Evolutionary conservation across 2,113 vertebrate genomes (phyloP).

Genomic region (Ciconia stormi): DNA sequence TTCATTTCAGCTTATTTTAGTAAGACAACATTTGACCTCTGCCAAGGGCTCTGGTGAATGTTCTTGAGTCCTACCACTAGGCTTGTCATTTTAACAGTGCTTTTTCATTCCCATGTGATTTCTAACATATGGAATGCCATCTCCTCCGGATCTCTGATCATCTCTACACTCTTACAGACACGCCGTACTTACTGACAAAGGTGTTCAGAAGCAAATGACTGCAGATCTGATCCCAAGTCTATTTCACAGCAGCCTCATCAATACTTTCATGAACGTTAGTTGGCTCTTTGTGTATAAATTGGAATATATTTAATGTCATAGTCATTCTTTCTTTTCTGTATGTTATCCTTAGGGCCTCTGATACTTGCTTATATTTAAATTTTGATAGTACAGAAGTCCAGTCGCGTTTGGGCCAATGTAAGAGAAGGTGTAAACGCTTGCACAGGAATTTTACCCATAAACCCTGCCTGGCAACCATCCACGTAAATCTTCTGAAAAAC

Average conservation of each 20-base stretch:
- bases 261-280: not conserved
- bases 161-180: not conserved
- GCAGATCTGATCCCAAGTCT: not conserved
- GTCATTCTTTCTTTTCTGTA: not conserved
- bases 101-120: not conserved
- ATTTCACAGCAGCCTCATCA: not conserved
- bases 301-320: fast-evolving
- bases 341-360: not conserved
- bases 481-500: fast-evolving
- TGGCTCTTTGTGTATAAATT: not conserved
- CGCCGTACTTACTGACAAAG: not conserved
- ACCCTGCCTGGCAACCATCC: not conserved
- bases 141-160: not conserved
- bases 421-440: not conserved
- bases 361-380: no score
- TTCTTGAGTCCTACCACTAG: not conserved
- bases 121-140: not conserved
- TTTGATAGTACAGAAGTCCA: fast-evolving
- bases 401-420: not conserved
- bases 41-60: not conserved
- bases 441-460: not conserved
- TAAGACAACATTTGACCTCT: not conserved
- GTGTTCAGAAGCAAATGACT: not conserved
- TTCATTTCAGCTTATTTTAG: not conserved
- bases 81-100: not conserved